These are phyloP conservation scores for Mylabris sibirica DNA, from an alignment of 2,888 invertebrate species.

Conservation along the genomic window DNA sequence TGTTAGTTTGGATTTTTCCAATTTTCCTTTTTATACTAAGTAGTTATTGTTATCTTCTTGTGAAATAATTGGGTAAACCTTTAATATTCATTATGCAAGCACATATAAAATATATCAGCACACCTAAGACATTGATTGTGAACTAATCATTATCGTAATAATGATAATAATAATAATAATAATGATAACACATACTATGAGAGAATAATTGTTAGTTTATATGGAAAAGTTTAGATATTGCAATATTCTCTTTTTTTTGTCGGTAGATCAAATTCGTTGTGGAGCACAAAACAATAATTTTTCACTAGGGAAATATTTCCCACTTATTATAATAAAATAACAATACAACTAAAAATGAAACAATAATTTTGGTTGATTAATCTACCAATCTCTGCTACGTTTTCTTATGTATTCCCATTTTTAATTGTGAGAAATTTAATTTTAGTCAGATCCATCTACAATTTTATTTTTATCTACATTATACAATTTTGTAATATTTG, in stretches of 20 bases:
- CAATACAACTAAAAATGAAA: neutral
- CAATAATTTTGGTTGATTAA: neutral
- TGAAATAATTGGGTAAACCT: neutral
- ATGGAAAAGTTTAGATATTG: neutral
- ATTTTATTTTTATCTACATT: neutral
- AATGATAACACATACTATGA: neutral
- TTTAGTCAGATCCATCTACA: too few species aligned
- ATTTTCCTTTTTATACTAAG: neutral
- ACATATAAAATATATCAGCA: neutral
- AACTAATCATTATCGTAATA: neutral
- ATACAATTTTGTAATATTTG: neutral
- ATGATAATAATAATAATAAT: neutral
- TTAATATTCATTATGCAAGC: slow-evolving; percentile 5
- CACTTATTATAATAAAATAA: neutral
- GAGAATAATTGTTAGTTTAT: neutral
- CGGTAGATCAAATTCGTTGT: neutral
- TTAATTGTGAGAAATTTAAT: neutral
- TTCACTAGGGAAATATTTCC: slow-evolving; percentile 2
- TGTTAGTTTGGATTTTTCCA: neutral
- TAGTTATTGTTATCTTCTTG: slow-evolving; percentile 1
- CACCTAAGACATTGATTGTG: neutral
- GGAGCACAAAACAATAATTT: neutral
- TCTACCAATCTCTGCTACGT: too few species aligned
- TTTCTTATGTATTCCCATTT: too few species aligned
- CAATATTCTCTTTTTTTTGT: neutral